Base-by-base conservation (phyloP, 2,888 invertebrate species). In the Agrenia bidenticulata region DNA sequence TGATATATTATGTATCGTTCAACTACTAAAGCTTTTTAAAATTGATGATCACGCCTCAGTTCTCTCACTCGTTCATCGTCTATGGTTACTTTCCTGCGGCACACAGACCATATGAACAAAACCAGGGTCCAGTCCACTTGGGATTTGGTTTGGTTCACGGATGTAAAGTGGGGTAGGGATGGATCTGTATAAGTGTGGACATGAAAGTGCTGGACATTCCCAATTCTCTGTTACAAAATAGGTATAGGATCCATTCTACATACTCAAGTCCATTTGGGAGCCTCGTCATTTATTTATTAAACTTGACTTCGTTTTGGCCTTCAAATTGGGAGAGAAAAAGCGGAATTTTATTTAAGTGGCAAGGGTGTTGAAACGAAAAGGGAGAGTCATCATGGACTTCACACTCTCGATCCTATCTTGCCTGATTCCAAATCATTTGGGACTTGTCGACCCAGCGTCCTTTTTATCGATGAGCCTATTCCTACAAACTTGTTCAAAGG, bases 21-120 rank as follows among this genome's bases (percentile, higher is more conserved):
- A 21, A 55, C 26, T 45, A 27, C 55, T 41, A 21, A 41, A 57
- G 57, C 53, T 51, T 67, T 64, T 67, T 67, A 61, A 60, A 67
- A 67, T 67, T 67, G 67, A 67, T 67, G 67, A 67, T 67, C 45
- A 45, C 9, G 45, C 9, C 45, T 45, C 45, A 4, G 45, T 19
- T 15, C 45, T 45, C 15, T 45, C 15, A 17, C 19, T 19, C 45
- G 9, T 45, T 15, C 45, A 4, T 9, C 5, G 19, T 15, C 15
- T 19, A 45, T 32, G 32, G 5, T 32, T 32, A 4, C 32, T 11
- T 32, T 32, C 4, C 32, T 32, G 32, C 32, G 11, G 4, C 32
- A 11, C 5, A 4, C 32, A 32, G 32, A 32, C 32, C 32, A 32
- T 32, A 32, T 11, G 5, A 32, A 32, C 32, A 32, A 32, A 32